Conservation (phyloP, 2,888 invertebrate species). For the Acanthosepion pharaonis region DNA sequence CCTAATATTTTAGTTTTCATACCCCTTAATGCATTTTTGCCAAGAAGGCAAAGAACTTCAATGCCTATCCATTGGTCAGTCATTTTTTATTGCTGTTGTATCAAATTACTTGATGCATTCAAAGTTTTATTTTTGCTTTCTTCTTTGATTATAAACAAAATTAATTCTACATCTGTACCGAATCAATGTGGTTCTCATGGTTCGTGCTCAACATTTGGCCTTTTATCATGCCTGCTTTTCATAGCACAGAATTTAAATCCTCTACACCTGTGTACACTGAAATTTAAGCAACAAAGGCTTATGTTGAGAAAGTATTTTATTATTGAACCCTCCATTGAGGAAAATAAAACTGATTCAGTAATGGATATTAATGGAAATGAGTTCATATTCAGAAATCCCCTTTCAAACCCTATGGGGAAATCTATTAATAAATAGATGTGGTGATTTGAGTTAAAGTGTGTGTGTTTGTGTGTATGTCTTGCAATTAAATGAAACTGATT, state of each 20-base stretch:
- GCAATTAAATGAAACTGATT: background rate
- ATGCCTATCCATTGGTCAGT: background rate
- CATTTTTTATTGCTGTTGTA: background rate
- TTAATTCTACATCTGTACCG: background rate
- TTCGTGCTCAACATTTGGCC: background rate
- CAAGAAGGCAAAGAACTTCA: background rate
- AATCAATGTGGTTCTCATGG: slow-evolving; percentile 22
- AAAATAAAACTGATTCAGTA: slow-evolving; percentile 6
- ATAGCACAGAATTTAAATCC: background rate
- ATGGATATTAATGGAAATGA: background rate
- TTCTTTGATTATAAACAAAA: background rate
- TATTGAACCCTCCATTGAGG: background rate
- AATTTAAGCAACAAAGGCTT: background rate
- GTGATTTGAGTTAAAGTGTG: background rate
- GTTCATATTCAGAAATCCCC: background rate
- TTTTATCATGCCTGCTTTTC: background rate
- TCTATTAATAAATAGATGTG: background rate
- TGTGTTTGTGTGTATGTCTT: slow-evolving; percentile 4
- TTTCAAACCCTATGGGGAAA: background rate
- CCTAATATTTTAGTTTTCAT: background rate
- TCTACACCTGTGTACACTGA: background rate
- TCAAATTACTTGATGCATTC: background rate
- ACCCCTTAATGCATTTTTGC: background rate
- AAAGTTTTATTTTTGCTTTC: background rate
- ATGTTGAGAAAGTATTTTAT: background rate